Base-by-base conservation (phyloP, 2,888 invertebrate species). In the Leucophenga maculata region DNA sequence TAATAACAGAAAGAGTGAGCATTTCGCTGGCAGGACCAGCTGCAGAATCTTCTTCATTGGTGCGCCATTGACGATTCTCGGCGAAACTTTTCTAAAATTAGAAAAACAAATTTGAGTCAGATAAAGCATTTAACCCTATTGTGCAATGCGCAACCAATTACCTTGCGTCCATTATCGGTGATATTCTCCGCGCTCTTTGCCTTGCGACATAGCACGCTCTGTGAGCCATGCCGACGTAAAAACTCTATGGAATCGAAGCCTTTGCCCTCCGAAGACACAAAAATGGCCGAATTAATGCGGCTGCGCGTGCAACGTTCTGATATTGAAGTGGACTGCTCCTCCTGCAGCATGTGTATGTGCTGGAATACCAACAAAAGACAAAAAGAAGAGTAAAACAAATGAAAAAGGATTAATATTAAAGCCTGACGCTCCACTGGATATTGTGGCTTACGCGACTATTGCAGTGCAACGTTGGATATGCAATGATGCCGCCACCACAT, bases 241-340 rank as follows among this genome's bases (percentile, higher is more conserved):
- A 94, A 95, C 89, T 95, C 95, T 82, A 94, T 92, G 73, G 94
- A 93, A 83, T 94, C 93, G 85, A 94, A 94, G 31, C 93, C 93
- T 39, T 92, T 90, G 0, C 93, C 93, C 80, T 93, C 93, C 75
- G 93, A 93, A 67, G 93, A 93, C 72, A 95, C 93, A 88, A 95
- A 95, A 83, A 95, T 95, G 78, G 95, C 95, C 72, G 95, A 95
- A 88, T 95, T 95, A 86, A 95, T 94, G 69, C 95, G 92, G 74
- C 94, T 94, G 75, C 95, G 91, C 77, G 90, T 91, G 86, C 87
- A 89, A 67, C 89, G 90, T 87, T 91, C 92, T 84, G 91, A 92
- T 83, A 91, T 92, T 89, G 91, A 91, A 80, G 91, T 89, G 84
- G 92, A 92, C 75, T 91, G 91, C 68, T 92, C 92, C 86, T 93